Evolutionary conservation across 2,113 vertebrate species (phyloP), one percentile per base, ranked within the genome.

Genomic region (Henicopernis longicauda): DNA sequence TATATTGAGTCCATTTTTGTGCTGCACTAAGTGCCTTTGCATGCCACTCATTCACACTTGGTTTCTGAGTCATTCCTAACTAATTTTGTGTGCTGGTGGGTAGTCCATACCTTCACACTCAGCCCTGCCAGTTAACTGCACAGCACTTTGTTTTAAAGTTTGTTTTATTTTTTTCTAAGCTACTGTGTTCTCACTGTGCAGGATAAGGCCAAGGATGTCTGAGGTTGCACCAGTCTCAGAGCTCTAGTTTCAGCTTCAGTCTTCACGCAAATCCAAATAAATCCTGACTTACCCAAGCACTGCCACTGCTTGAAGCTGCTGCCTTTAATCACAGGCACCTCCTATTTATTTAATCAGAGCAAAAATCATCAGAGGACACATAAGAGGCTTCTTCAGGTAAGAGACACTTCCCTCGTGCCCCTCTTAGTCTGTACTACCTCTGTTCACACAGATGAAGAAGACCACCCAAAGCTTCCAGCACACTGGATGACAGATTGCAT

Each of bases 31-130:
- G 82, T 89, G 76, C 61, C 90, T 74, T 82, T 69, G 52, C 80
- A 72, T 89, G 93, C 62, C 86, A 83, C 47, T 84, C 44, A n/a
- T 80, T 93, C 83, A 89, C 65, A 16, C 44, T 96, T 89, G 10
- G 16, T 58, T 97, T 95, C 86, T 95, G 86, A 95, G 73, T 95
- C 83, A 96, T 74, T 85, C 49, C 85, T 77, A 94, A 77, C 87
- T 94, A 82, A 96, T 96, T 96, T 90, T 96, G 84, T 69, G 72
- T 94, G 44, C 73, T 94, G 58, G 95, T 94, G 92, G 91, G 92
- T 44, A 93, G 92, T 57, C 69, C 31, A 5, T 27, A 91, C 93
- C 73, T 93, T 94, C 87, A 61, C 44, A 88, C 66, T 82, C 77
- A 90, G 31, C 44, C 62, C 66, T 87, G 89, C 27, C 70, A 95